Evolutionary conservation across 2,888 invertebrate species (phyloP).

Genomic region (Drosophila nr. fundita): DNA sequence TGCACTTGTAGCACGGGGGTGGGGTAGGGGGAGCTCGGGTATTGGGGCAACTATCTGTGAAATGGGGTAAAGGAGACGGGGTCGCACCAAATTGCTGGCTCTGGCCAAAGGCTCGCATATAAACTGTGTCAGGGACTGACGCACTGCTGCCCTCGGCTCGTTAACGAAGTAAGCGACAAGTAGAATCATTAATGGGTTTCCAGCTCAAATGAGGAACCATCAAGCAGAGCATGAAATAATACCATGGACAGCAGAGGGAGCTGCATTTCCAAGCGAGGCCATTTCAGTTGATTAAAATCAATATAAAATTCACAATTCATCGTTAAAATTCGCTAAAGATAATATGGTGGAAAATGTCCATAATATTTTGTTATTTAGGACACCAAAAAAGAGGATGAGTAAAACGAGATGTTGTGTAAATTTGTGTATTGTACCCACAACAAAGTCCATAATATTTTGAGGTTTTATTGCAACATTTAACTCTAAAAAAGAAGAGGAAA

Average conservation of each 20-base stretch:
- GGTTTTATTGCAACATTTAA: background rate
- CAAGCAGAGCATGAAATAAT: conserved; percentile 18
- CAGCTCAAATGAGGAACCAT: conserved; percentile 27
- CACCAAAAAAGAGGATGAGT: background rate
- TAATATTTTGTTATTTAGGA: background rate
- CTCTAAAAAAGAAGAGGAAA: background rate
- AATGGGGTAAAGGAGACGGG: conserved; percentile 54
- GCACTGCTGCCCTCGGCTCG: conserved; percentile 54
- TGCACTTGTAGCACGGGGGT: conserved; percentile 21
- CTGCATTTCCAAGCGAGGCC: background rate
- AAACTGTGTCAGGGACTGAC: conserved; percentile 65
- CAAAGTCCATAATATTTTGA: background rate
- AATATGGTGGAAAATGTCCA: background rate
- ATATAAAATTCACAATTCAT: background rate
- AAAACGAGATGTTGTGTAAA: background rate
- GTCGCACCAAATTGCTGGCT: conserved; percentile 59
- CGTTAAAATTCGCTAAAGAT: background rate
- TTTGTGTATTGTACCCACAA: background rate
- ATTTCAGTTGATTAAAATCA: background rate
- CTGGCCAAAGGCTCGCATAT: conserved; percentile 34
- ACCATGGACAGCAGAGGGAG: background rate
- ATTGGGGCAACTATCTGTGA: conserved; percentile 18
- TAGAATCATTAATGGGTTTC: conserved; percentile 48
- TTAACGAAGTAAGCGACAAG: conserved; percentile 43
- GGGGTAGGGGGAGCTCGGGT: background rate